phyloP scores from a whole-genome alignment of 2,888 invertebrate species.

The Aleiodes alternator region DNA sequence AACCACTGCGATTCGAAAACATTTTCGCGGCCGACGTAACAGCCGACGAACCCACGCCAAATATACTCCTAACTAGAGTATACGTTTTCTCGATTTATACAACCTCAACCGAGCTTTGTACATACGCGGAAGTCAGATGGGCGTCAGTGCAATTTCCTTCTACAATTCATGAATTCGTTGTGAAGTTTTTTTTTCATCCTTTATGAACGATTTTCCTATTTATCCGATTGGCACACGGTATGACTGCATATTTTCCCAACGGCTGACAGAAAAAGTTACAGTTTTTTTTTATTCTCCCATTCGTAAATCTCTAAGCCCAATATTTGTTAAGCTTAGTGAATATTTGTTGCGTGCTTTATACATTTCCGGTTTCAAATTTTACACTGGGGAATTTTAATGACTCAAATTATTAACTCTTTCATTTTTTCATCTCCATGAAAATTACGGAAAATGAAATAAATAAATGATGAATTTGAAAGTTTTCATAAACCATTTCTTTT shows the following conservation, averaged over 20 bases:
- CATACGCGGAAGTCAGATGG: constrained; percentile 16
- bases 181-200: constrained; percentile 14
- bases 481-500: too few species aligned
- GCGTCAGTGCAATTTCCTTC: constrained; percentile 46
- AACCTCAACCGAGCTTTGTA: background rate
- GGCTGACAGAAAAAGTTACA: constrained; percentile 11
- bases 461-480: too few species aligned
- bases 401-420: background rate
- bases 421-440: background rate
- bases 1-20: constrained; percentile 1
- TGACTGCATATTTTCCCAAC: constrained; percentile 11
- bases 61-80: background rate
- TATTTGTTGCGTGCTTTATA: constrained; percentile 13
- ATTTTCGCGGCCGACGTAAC: constrained; percentile 4
- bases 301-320: constrained; percentile 23
- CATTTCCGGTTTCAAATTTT: constrained; percentile 49
- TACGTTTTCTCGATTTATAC: background rate
- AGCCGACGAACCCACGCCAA: background rate
- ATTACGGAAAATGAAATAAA: too few species aligned
- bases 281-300: constrained; percentile 34
- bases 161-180: constrained; percentile 41
- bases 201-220: background rate
- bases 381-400: constrained; percentile 53
- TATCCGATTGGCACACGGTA: background rate
- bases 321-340: constrained; percentile 8